phyloP scores from a whole-genome alignment of 2,888 invertebrate species.

The Phania funesta region DNA sequence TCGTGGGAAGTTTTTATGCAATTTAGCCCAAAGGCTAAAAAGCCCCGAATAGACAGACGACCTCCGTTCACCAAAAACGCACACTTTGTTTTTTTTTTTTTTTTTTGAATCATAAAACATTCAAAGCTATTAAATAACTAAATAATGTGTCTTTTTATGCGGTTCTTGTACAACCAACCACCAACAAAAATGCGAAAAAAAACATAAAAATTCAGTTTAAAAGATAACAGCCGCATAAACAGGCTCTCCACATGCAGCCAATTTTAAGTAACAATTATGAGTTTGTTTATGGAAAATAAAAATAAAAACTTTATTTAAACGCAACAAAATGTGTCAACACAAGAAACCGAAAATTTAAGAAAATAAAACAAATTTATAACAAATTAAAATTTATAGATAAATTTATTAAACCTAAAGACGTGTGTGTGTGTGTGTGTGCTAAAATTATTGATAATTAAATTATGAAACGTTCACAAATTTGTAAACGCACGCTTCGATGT shows the following conservation, averaged over 20 bases:
- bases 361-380: slow-evolving; percentile 12
- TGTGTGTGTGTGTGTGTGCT: slow-evolving; percentile 53
- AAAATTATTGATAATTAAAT: slow-evolving; percentile 7
- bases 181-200: background rate
- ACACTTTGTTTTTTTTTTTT: slow-evolving; percentile 56
- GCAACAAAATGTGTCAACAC: slow-evolving; percentile 43
- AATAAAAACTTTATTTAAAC: background rate
- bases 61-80: slow-evolving; percentile 32
- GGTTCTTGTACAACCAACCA: background rate
- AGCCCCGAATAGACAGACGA: background rate
- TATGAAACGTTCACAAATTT: background rate
- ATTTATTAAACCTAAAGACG: slow-evolving; percentile 48
- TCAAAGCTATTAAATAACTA: slow-evolving; percentile 47
- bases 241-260: slow-evolving; percentile 30
- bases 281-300: slow-evolving; percentile 18
- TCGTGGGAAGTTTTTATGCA: slow-evolving; percentile 67
- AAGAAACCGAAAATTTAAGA: slow-evolving; percentile 1
- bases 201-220: slow-evolving; percentile 11
- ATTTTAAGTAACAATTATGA: slow-evolving; percentile 24
- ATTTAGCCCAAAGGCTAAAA: slow-evolving; percentile 27
- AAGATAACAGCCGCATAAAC: slow-evolving; percentile 14
- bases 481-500: slow-evolving; percentile 8
- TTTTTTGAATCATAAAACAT: slow-evolving; percentile 30
- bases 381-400: slow-evolving; percentile 52
- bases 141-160: slow-evolving; percentile 47